Evolutionary conservation across 2,113 vertebrate genomes (phyloP).

Genomic region (Ageneiosus marmoratus): DNA sequence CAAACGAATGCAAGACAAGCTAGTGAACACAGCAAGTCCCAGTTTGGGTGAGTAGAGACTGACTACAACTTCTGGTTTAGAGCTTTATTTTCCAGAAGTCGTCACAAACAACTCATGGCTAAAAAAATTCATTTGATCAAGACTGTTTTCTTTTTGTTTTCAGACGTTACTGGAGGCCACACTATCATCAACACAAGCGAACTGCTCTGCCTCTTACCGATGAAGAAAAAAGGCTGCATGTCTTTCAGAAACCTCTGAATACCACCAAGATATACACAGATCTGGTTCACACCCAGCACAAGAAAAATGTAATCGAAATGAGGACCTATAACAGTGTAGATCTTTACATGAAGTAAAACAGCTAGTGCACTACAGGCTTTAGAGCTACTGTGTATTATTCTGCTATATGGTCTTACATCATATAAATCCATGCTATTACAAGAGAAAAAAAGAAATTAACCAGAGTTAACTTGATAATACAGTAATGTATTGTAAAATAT

Average conservation of each 20-base stretch:
- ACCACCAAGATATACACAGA: neutral
- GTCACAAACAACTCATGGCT: neutral
- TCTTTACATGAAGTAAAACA: constrained; percentile 23
- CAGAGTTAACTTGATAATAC: neutral
- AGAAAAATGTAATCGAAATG: constrained; percentile 42
- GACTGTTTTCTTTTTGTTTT: neutral
- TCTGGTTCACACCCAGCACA: neutral
- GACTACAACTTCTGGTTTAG: neutral
- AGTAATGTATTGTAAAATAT: neutral
- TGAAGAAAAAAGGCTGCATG: constrained; percentile 46
- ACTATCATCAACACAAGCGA: constrained; percentile 55
- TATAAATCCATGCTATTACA: neutral
- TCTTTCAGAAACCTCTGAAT: constrained; percentile 32
- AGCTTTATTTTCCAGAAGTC: neutral
- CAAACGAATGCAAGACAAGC: constrained; percentile 40
- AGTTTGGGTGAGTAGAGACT: constrained; percentile 48
- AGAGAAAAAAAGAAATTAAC: neutral
- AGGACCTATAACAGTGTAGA: constrained; percentile 33
- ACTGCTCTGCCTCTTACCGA: constrained; percentile 52
- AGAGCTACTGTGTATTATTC: constrained; percentile 11
- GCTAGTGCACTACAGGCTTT: neutral
- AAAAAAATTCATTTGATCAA: neutral
- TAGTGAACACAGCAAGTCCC: constrained; percentile 41
- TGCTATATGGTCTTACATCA: constrained; percentile 32
- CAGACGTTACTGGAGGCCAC: constrained; percentile 53